These are phyloP conservation scores for Endotricha flammealis DNA, from an alignment of 2,888 invertebrate species.

Conservation along the genomic window DNA sequence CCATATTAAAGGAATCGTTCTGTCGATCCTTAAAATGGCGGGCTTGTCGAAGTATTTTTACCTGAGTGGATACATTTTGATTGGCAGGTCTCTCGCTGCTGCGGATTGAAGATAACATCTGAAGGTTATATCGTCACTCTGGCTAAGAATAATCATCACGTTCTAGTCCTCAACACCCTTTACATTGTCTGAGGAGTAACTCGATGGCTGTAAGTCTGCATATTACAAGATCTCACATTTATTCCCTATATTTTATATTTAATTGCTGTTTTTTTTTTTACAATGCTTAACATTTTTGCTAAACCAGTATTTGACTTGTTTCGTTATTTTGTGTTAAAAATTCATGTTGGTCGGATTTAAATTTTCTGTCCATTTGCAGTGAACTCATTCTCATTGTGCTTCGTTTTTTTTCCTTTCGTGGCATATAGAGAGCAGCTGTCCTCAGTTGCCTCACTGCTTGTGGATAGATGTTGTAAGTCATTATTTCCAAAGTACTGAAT, in stretches of 20 bases:
- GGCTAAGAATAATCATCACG: slow-evolving; percentile 99
- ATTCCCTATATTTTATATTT: slow-evolving; percentile 77
- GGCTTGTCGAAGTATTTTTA: too few relatives aligned
- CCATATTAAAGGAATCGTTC: too few relatives aligned
- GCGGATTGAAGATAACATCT: slow-evolving; percentile 97
- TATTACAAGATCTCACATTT: slow-evolving; percentile 78
- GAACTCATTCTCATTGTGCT: slow-evolving; percentile 49
- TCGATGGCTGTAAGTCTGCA: slow-evolving; percentile 78
- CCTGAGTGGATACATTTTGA: too few relatives aligned
- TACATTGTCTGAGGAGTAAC: slow-evolving; percentile 89
- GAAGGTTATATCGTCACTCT: slow-evolving; percentile 97
- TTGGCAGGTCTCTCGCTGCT: slow-evolving; percentile 96
- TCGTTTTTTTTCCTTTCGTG: slow-evolving; percentile 50
- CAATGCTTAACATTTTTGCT: slow-evolving; percentile 76
- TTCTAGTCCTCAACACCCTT: slow-evolving; percentile 95
- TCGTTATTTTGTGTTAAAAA: slow-evolving; percentile 70
- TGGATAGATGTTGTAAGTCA: slow-evolving; percentile 59
- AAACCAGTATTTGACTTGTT: slow-evolving; percentile 76
- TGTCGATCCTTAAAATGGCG: too few relatives aligned
- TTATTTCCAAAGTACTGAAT: slow-evolving; percentile 73
- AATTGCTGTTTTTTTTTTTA: slow-evolving; percentile 77
- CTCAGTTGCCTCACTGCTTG: slow-evolving; percentile 57
- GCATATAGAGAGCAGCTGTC: slow-evolving; percentile 47
- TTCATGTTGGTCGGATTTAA: slow-evolving; percentile 71
- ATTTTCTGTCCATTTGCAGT: slow-evolving; percentile 58